A percentile compares a stretch with the other conserved stretches of the same genome.
Evolutionary conservation across 2,797 vertebrate genomes (phyloP).

Genomic region (Sylvia borin): DNA sequence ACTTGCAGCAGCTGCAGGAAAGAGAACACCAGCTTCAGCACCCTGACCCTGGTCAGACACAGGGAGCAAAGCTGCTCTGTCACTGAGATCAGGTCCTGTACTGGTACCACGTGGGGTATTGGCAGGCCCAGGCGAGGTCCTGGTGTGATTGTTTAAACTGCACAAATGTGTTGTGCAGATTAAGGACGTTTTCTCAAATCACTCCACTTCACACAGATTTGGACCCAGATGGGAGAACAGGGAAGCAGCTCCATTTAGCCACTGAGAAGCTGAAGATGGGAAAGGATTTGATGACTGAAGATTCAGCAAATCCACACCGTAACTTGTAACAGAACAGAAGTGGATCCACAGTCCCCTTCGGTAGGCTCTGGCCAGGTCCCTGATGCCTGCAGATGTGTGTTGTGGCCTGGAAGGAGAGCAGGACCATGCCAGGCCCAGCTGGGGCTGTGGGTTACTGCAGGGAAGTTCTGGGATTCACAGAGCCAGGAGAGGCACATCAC

Average conservation of each 20-base stretch:
- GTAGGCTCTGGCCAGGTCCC: fast-evolving
- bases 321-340: neutral
- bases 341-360: fast-evolving
- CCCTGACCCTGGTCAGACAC: neutral
- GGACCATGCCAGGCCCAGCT: fast-evolving
- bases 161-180: neutral
- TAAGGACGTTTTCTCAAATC: neutral
- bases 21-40: neutral
- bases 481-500: fast-evolving
- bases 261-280: neutral
- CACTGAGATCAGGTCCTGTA: neutral
- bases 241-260: neutral
- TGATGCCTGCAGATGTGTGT: neutral
- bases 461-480: neutral
- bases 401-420: neutral
- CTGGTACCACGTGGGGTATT: fast-evolving
- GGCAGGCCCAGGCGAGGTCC: neutral
- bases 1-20: slow-evolving; percentile 83
- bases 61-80: neutral
- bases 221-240: neutral
- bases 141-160: neutral
- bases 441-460: neutral
- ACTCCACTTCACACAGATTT: neutral
- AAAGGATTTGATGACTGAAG: neutral
- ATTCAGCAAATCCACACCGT: fast-evolving